Evolutionary conservation across 1,140 invertebrate genomes (phyloP).

Genomic region (Drosophila ercepeae): DNA sequence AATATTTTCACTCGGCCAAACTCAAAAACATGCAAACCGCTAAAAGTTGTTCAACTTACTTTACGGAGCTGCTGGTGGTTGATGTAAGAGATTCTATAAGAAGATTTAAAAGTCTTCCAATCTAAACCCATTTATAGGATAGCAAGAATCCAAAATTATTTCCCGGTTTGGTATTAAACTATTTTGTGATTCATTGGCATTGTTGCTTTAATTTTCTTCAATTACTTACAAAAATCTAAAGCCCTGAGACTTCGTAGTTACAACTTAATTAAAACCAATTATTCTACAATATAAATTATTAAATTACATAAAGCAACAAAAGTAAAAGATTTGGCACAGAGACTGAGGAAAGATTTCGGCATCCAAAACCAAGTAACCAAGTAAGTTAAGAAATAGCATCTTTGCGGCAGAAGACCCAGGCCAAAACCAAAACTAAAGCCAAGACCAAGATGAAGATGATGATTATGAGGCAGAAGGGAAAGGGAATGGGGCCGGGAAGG

Average conservation of each 20-base stretch:
- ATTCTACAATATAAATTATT: slow-evolving; percentile 59
- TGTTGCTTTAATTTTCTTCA: background rate
- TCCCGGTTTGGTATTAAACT: too few species aligned
- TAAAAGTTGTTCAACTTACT: slow-evolving; percentile 52
- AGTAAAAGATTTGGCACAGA: slow-evolving; percentile 43
- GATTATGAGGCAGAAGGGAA: slow-evolving; percentile 35
- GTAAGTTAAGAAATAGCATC: slow-evolving; percentile 33
- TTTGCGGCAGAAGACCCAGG: slow-evolving; percentile 34
- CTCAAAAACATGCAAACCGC: slow-evolving; percentile 58
- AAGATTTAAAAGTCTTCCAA: background rate
- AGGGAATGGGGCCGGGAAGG: background rate
- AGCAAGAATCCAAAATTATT: too few species aligned
- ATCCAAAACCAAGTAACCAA: slow-evolving; percentile 47
- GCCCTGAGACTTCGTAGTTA: slow-evolving; percentile 36
- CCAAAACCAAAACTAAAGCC: background rate
- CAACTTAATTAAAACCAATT: slow-evolving; percentile 60
- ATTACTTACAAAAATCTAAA: background rate
- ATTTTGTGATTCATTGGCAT: background rate
- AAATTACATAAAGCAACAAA: slow-evolving; percentile 51
- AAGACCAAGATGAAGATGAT: slow-evolving; percentile 44
- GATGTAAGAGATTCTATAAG: background rate
- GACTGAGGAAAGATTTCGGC: slow-evolving; percentile 49
- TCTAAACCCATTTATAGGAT: background rate
- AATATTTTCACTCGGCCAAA: slow-evolving; percentile 57
- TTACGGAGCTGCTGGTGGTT: slow-evolving; percentile 31